A percentile compares a stretch with the other conserved stretches of the same genome.
These are phyloP conservation scores for Gastrophysa polygoni DNA, from an alignment of 2,888 invertebrate genomes.

Conservation along the genomic window DNA sequence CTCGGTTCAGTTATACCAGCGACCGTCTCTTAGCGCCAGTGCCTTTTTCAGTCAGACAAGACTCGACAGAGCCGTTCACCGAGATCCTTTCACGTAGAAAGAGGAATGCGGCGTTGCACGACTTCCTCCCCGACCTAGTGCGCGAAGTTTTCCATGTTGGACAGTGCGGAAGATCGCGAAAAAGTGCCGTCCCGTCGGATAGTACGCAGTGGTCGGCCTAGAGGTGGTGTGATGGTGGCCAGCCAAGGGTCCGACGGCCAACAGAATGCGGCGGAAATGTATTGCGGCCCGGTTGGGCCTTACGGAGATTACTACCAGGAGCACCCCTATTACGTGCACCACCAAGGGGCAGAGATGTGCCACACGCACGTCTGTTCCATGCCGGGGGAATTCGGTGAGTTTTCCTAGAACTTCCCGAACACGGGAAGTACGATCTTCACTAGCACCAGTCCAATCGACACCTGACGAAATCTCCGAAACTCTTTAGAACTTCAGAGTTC, in stretches of 20 bases:
- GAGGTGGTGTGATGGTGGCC: conserved; percentile 56
- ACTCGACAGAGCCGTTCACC: conserved; percentile 8
- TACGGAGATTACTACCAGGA: conserved; percentile 66
- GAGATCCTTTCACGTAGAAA: conserved; percentile 24
- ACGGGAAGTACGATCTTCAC: too few relatives aligned
- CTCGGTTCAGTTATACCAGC: conserved; percentile 33
- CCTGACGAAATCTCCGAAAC: too few relatives aligned
- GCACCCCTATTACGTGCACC: conserved; percentile 59
- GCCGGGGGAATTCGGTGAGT: conserved; percentile 76
- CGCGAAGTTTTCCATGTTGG: neutral
- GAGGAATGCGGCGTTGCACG: conserved; percentile 20
- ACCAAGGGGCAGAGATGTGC: conserved; percentile 62
- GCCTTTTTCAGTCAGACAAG: conserved; percentile 18
- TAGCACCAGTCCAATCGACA: too few relatives aligned
- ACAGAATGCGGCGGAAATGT: conserved; percentile 55
- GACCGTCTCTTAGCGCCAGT: conserved; percentile 19
- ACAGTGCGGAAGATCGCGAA: neutral
- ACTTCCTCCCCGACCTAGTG: conserved; percentile 10
- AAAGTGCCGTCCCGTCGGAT: neutral
- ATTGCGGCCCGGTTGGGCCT: conserved; percentile 59
- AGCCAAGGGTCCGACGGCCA: conserved; percentile 57
- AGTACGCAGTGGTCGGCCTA: conserved; percentile 23
- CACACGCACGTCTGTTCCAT: conserved; percentile 75
- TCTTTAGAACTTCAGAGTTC: too few relatives aligned
- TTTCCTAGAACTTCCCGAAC: too few relatives aligned